These are phyloP conservation scores for Heliconius himera DNA, from an alignment of 1,140 invertebrate genomes.

Conservation along the genomic window DNA sequence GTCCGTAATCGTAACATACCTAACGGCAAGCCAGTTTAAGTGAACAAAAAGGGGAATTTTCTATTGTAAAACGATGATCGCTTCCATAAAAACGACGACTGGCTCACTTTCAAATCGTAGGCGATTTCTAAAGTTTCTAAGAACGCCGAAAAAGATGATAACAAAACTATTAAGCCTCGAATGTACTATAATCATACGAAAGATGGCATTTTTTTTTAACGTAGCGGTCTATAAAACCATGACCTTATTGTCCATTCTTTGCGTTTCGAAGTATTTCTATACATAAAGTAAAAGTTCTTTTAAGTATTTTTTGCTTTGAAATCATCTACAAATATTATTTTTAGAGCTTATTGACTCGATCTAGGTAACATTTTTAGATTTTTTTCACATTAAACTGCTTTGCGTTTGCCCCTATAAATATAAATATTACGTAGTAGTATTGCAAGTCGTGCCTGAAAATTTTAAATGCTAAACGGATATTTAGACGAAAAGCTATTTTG, in stretches of 20 bases:
- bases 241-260: slow-evolving; percentile 18
- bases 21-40: slow-evolving; percentile 39
- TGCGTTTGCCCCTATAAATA: neutral
- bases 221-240: slow-evolving; percentile 23
- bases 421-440: neutral
- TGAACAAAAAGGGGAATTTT: slow-evolving; percentile 42
- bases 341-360: neutral
- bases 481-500: neutral
- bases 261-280: slow-evolving; percentile 14
- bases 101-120: slow-evolving; percentile 48
- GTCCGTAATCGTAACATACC: slow-evolving; percentile 32
- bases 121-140: slow-evolving; percentile 38
- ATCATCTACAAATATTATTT: slow-evolving; percentile 2
- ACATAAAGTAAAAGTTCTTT: slow-evolving; percentile 16
- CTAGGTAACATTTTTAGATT: neutral
- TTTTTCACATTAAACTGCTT: neutral
- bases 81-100: slow-evolving; percentile 46
- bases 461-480: neutral
- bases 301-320: neutral
- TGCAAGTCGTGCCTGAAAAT: slow-evolving; percentile 3
- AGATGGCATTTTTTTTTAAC: slow-evolving; percentile 12
- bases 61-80: slow-evolving; percentile 42
- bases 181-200: slow-evolving; percentile 30
- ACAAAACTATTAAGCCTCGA: slow-evolving; percentile 30
- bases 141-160: slow-evolving; percentile 32